A percentile compares a stretch with the other conserved stretches of the same genome.
Evolutionary conservation across 1,140 invertebrate genomes (phyloP).

Genomic region (Schlechtendalia chinensis): DNA sequence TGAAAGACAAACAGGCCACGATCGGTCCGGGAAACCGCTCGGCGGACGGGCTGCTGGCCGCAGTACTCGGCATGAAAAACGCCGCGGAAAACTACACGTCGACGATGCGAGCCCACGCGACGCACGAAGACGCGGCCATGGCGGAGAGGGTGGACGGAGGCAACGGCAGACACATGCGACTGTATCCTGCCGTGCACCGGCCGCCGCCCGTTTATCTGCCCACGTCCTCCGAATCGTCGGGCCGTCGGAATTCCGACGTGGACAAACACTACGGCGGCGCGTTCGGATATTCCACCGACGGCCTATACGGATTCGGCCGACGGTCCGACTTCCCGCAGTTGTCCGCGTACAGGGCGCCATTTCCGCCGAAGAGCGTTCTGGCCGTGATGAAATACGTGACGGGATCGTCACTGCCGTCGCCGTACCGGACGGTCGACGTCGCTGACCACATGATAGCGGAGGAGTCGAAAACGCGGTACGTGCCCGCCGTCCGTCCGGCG

Average conservation of each 20-base stretch:
- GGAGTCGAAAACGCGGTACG: not conserved
- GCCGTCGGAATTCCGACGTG: not conserved
- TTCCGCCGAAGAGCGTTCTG: constrained; percentile 8
- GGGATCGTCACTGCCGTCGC: not conserved
- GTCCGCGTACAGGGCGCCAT: constrained; percentile 21
- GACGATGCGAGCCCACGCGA: not conserved
- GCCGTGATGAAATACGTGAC: constrained; percentile 44
- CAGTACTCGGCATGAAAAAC: not conserved
- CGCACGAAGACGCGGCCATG: not conserved
- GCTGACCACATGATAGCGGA: constrained; percentile 14
- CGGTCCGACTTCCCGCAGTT: constrained; percentile 34
- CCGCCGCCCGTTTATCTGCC: not conserved
- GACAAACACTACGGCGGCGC: not conserved
- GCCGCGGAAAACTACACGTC: not conserved
- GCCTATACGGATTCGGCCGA: constrained; percentile 20
- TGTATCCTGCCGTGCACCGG: not conserved
- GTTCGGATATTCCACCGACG: not conserved
- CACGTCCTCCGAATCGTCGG: not conserved
- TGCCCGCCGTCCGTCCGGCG: not conserved
- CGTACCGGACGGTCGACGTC: not conserved
- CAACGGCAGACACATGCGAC: not conserved
- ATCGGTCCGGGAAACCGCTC: not conserved
- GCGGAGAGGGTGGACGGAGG: not conserved
- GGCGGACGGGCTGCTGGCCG: not conserved
- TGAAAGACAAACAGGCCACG: constrained; percentile 25